A percentile compares a stretch with the other conserved stretches of the same genome.
These are phyloP conservation scores for Egretta garzetta DNA, from an alignment of 2,113 vertebrate species.

Conservation along the genomic window DNA sequence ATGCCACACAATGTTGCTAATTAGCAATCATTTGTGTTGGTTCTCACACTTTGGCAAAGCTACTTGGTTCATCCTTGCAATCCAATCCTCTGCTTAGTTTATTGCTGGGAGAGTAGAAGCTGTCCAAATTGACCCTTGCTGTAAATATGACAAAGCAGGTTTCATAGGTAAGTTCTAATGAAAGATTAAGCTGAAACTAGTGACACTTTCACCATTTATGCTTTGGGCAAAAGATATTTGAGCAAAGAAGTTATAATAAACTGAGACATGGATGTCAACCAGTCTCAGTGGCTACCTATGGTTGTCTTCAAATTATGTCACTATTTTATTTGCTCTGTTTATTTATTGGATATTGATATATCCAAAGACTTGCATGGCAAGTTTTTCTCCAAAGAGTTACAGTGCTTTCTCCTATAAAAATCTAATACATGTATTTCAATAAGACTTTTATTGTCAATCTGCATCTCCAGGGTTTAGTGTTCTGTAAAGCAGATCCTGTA, in stretches of 20 bases:
- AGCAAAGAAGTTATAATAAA: not conserved
- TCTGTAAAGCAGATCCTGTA: not conserved
- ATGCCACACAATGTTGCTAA: not conserved
- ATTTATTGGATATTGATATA: not conserved
- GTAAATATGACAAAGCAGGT: not conserved
- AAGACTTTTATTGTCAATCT: not conserved
- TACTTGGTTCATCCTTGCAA: not conserved
- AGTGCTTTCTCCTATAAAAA: not conserved
- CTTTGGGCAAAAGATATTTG: not conserved
- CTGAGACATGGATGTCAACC: not conserved
- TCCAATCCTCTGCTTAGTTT: not conserved
- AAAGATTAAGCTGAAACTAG: not conserved
- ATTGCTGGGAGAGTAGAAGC: not conserved
- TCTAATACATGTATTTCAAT: not conserved
- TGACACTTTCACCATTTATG: not conserved
- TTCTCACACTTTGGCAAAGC: not conserved
- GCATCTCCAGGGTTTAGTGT: not conserved
- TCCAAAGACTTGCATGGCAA: not conserved
- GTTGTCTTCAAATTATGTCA: not conserved
- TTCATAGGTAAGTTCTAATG: not conserved
- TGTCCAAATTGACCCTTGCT: not conserved
- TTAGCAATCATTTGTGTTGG: not conserved
- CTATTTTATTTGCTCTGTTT: not conserved
- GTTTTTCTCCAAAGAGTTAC: not conserved
- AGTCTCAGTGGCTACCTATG: not conserved